phyloP scores from a whole-genome alignment of 2,113 vertebrate genomes.

The Mustela nigripes region DNA sequence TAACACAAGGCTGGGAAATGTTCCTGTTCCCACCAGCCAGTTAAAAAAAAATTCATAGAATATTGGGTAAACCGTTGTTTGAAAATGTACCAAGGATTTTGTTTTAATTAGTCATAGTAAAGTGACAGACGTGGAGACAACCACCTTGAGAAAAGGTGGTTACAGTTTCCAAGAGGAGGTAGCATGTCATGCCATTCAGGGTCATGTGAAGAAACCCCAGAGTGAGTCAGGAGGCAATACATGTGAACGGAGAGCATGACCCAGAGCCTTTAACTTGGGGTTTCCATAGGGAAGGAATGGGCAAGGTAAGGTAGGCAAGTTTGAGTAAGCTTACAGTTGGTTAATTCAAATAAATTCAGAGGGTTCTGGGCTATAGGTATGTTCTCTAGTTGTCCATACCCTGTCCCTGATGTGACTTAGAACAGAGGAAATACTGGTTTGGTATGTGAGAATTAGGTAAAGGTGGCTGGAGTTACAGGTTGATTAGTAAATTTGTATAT shows the following conservation, averaged over 20 bases:
- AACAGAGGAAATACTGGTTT: neutral
- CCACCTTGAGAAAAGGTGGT: neutral
- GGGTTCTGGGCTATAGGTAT: neutral
- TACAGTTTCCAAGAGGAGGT: neutral
- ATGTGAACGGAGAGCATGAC: too few relatives aligned
- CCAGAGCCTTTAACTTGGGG: neutral
- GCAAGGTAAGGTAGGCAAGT: neutral
- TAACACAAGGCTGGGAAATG: neutral
- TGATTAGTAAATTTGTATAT: neutral
- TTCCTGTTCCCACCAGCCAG: neutral
- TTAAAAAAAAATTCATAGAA: neutral
- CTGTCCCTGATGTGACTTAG: neutral
- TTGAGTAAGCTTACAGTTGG: neutral
- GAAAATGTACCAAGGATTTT: neutral
- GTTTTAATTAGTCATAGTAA: neutral
- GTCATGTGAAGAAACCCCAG: neutral
- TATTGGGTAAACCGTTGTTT: neutral
- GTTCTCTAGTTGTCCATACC: neutral
- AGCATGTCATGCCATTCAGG: accelerated
- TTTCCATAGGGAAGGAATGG: neutral
- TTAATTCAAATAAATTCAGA: neutral
- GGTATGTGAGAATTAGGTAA: neutral
- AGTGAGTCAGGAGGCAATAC: neutral
- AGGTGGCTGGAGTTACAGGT: neutral
- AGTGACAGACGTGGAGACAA: neutral